A percentile compares a stretch with the other conserved stretches of the same genome.
Evolutionary conservation across 2,113 vertebrate species (phyloP).

Genomic region (Chelonoidis abingdonii): DNA sequence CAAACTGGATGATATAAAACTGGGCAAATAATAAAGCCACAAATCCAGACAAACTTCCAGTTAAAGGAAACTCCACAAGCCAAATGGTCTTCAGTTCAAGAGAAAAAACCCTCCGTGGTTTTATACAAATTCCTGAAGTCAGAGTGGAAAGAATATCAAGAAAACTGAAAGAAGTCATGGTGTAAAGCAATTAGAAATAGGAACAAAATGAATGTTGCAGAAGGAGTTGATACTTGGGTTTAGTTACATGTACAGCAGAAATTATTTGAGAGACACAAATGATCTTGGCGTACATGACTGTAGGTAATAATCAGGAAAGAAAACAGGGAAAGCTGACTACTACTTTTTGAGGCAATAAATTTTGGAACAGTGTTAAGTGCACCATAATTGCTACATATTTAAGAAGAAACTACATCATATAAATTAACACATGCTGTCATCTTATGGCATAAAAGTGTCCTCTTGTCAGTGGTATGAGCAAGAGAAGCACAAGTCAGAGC

Average conservation of each 20-base stretch:
- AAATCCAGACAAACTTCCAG: slow-evolving; percentile 71
- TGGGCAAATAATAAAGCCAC: slow-evolving; percentile 75
- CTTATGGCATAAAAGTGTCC: rapidly evolving
- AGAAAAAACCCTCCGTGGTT: slow-evolving; percentile 57
- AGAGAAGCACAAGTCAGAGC: neutral
- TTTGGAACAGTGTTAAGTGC: neutral
- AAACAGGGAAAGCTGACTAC: neutral
- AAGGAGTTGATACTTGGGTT: slow-evolving; percentile 50
- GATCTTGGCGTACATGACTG: slow-evolving; percentile 16
- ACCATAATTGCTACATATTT: neutral
- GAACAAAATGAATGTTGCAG: slow-evolving; percentile 46
- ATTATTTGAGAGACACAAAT: slow-evolving; percentile 3
- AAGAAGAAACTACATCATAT: neutral
- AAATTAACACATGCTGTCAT: neutral
- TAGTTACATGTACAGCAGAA: slow-evolving; percentile 13
- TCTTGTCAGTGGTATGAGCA: neutral
- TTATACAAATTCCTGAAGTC: slow-evolving; percentile 74
- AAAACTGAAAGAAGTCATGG: slow-evolving; percentile 31
- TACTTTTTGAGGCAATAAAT: neutral
- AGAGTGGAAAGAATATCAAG: slow-evolving; percentile 69
- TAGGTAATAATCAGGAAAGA: neutral
- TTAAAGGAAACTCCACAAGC: slow-evolving; percentile 77
- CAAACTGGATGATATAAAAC: slow-evolving; percentile 68
- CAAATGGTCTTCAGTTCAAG: slow-evolving; percentile 72
- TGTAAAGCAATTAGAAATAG: slow-evolving; percentile 68